Conservation (phyloP, 2,113 vertebrate species). For the Xiphophorus couchianus region DNA sequence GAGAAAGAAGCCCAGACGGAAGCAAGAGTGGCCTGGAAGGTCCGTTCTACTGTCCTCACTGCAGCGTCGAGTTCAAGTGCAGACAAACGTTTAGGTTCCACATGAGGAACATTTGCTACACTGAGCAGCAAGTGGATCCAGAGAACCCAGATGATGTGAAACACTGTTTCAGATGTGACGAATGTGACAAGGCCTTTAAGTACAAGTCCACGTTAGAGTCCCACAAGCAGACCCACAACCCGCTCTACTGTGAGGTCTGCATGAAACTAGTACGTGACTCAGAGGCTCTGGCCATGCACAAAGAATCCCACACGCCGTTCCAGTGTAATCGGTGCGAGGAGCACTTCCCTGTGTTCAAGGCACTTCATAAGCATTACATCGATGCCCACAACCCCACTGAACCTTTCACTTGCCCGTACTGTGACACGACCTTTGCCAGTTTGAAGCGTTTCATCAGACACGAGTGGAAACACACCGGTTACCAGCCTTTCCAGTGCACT, state of each 20-base stretch:
- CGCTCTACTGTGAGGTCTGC: slow-evolving; percentile 75
- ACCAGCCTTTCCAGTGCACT: slow-evolving; percentile 73
- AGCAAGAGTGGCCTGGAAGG: slow-evolving; percentile 49
- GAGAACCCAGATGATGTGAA: slow-evolving; percentile 61
- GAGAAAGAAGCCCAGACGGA: slow-evolving; percentile 42
- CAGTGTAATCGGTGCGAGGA: slow-evolving; percentile 75
- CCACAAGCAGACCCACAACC: slow-evolving; percentile 77
- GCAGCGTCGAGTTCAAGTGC: slow-evolving; percentile 75
- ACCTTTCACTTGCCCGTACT: slow-evolving; percentile 71
- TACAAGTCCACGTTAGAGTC: slow-evolving; percentile 72
- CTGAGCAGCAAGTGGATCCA: slow-evolving; percentile 72
- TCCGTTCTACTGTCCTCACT: slow-evolving; percentile 73
- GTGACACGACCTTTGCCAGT: slow-evolving; percentile 59
- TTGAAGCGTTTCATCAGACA: slow-evolving; percentile 75
- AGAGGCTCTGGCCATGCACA: slow-evolving; percentile 68
- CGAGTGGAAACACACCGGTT: slow-evolving; percentile 74
- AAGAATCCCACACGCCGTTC: slow-evolving; percentile 73
- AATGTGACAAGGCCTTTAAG: slow-evolving; percentile 73
- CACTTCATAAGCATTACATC: slow-evolving; percentile 74
- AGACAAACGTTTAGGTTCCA: slow-evolving; percentile 72
- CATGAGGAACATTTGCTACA: slow-evolving; percentile 74
- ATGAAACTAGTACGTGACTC: slow-evolving; percentile 74
- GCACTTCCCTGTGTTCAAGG: slow-evolving; percentile 72
- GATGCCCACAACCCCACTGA: slow-evolving; percentile 70
- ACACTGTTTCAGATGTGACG: slow-evolving; percentile 66